A percentile compares a stretch with the other conserved stretches of the same genome.
These are phyloP conservation scores for Morelia viridis DNA, from an alignment of 2,797 vertebrate species.

Conservation along the genomic window DNA sequence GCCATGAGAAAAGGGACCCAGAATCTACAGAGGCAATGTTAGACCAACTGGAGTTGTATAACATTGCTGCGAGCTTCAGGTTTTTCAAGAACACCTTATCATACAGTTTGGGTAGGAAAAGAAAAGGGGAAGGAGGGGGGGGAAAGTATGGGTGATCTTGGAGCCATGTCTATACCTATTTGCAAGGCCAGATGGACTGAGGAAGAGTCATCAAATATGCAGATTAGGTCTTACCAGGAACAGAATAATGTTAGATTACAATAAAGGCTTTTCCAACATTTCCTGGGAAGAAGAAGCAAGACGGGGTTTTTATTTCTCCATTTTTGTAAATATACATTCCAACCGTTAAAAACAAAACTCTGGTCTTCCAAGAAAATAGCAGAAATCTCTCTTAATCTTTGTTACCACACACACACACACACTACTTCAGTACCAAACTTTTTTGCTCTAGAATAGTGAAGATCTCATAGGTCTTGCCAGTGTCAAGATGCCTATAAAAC, in stretches of 20 bases:
- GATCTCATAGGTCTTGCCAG: background rate
- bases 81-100: background rate
- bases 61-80: background rate
- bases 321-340: background rate
- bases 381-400: background rate
- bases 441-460: background rate
- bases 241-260: background rate
- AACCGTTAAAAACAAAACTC: background rate
- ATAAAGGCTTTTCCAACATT: background rate
- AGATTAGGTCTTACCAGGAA: background rate
- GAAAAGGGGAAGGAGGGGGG: background rate
- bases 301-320: background rate
- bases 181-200: background rate
- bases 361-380: background rate
- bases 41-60: background rate
- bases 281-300: background rate
- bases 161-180: background rate
- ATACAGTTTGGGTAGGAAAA: background rate
- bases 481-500: conserved; percentile 1
- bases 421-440: background rate
- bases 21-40: background rate
- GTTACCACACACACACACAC: background rate
- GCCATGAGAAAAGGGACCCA: background rate
- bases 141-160: background rate
- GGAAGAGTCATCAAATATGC: background rate